phyloP scores from a whole-genome alignment of 2,113 vertebrate species.

The Heterotis niloticus region DNA sequence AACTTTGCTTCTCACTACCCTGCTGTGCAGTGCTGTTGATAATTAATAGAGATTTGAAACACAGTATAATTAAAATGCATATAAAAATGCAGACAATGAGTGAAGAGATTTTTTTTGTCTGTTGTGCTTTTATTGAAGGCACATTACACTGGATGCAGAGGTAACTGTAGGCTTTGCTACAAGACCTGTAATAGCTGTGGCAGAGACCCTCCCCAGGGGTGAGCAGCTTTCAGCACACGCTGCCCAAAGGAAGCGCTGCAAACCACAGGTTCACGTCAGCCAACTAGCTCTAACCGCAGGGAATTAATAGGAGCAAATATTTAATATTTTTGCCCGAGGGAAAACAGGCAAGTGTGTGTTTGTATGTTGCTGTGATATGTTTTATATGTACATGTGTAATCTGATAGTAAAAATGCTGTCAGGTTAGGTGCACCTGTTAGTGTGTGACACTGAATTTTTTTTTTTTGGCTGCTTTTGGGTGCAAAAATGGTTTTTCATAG shows the following conservation, averaged over 20 bases:
- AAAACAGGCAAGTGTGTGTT: constrained; percentile 26
- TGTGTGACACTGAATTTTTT: neutral
- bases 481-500: neutral
- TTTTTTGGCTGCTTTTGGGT: neutral
- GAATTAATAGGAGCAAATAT: constrained; percentile 37
- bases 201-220: neutral
- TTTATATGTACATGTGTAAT: neutral
- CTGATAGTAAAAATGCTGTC: neutral
- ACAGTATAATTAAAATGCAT: too few species aligned
- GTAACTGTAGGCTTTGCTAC: neutral
- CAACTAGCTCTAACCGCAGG: constrained; percentile 5
- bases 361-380: constrained; percentile 6
- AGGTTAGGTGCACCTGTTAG: constrained; percentile 11
- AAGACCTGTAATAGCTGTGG: neutral
- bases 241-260: neutral
- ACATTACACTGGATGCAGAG: neutral
- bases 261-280: constrained; percentile 6
- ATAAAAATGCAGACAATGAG: too few species aligned
- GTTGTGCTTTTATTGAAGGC: too few species aligned
- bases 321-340: constrained; percentile 36
- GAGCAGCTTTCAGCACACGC: constrained; percentile 4
- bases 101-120: too few species aligned
- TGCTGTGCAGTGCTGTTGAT: too few species aligned
- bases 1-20: too few species aligned
- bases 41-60: too few species aligned